A percentile compares a stretch with the other conserved stretches of the same genome.
Conservation (phyloP, 2,888 invertebrate species). For the Adelognathus sp. region DNA sequence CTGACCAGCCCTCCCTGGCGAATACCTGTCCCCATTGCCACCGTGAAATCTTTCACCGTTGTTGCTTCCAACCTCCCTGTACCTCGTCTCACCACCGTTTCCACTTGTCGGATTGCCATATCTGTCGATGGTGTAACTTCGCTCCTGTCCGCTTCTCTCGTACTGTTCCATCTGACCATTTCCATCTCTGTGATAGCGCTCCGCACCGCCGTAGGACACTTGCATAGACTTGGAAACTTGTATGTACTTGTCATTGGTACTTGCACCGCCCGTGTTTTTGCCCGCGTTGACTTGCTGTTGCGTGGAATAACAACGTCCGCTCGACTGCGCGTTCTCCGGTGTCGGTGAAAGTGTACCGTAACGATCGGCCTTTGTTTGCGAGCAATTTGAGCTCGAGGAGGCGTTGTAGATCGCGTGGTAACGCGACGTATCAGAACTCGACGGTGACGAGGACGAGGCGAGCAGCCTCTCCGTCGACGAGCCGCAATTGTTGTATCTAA, state of each 20-base stretch:
- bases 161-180: constrained; percentile 67
- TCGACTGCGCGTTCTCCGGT: constrained; percentile 63
- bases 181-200: constrained; percentile 57
- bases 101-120: constrained; percentile 49
- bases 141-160: constrained; percentile 65
- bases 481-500: constrained; percentile 57
- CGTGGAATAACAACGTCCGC: constrained; percentile 40
- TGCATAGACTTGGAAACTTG: constrained; percentile 76
- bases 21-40: constrained; percentile 73
- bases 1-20: constrained; percentile 71
- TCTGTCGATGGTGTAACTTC: constrained; percentile 56
- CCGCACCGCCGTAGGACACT: constrained; percentile 68
- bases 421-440: constrained; percentile 73
- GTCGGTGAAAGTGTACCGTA: constrained; percentile 69
- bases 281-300: constrained; percentile 63
- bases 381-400: constrained; percentile 56
- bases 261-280: constrained; percentile 45
- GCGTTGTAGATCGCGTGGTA: constrained; percentile 60
- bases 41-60: constrained; percentile 71
- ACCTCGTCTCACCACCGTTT: constrained; percentile 25
- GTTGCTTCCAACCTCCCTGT: constrained; percentile 27
- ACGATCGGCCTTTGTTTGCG: constrained; percentile 70
- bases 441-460: constrained; percentile 73
- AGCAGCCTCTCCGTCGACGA: constrained; percentile 77
- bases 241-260: constrained; percentile 74